A percentile compares a stretch with the other conserved stretches of the same genome.
These are phyloP conservation scores for Ophiodon elongatus DNA, from an alignment of 2,113 vertebrate genomes.

Conservation along the genomic window DNA sequence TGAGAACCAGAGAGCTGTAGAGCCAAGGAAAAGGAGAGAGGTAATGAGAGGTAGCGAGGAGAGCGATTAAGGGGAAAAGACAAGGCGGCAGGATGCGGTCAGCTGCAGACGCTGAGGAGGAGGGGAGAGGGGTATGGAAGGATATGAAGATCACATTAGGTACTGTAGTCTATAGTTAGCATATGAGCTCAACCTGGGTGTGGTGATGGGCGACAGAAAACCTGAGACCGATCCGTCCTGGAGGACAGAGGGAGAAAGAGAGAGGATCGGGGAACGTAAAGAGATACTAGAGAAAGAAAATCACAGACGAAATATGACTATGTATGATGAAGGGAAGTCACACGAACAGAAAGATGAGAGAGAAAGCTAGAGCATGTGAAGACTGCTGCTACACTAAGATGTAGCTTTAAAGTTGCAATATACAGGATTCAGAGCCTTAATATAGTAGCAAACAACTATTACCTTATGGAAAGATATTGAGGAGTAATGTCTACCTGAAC, in stretches of 20 bases:
- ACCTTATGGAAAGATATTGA: neutral
- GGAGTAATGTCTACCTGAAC: no score
- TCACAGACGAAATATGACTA: neutral
- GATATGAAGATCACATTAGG: constrained; percentile 51
- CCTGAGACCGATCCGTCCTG: constrained; percentile 20
- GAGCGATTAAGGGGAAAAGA: constrained; percentile 32
- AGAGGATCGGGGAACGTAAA: neutral
- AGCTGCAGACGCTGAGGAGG: constrained; percentile 21
- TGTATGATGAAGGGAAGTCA: neutral
- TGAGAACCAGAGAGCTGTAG: constrained; percentile 38
- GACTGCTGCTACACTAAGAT: neutral
- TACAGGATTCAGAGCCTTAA: neutral
- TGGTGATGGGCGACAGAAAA: constrained; percentile 51
- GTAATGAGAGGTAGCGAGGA: constrained; percentile 21
- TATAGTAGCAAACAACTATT: neutral
- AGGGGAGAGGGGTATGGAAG: neutral
- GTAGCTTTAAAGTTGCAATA: neutral
- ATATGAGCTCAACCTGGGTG: constrained; percentile 57
- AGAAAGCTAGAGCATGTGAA: neutral
- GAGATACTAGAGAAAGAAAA: neutral
- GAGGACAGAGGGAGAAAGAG: constrained; percentile 6
- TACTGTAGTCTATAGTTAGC: constrained; percentile 38
- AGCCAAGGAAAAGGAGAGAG: constrained; percentile 20
- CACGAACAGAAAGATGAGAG: neutral
- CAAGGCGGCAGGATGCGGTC: constrained; percentile 31